phyloP scores from a whole-genome alignment of 2,797 vertebrate genomes.

The Oryzias dopingdopingensis region DNA sequence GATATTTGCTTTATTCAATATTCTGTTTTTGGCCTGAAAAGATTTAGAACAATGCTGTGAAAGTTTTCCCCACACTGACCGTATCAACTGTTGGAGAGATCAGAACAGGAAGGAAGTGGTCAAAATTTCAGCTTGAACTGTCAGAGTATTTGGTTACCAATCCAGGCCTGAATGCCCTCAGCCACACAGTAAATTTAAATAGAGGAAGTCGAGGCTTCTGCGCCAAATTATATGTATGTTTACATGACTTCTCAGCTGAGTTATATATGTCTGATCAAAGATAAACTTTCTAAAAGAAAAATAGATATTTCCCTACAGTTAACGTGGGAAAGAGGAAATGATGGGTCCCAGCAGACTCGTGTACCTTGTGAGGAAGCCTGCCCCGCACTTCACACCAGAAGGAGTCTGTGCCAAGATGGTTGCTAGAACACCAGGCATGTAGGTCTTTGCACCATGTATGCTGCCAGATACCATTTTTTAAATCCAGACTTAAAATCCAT shows the following conservation, averaged over 20 bases:
- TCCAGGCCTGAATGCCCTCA: slow-evolving; percentile 64
- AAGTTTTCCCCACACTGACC: slow-evolving; percentile 43
- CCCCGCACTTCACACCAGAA: slow-evolving; percentile 46
- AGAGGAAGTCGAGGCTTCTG: slow-evolving; percentile 84
- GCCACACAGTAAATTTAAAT: slow-evolving; percentile 75
- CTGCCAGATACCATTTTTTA: slow-evolving; percentile 67
- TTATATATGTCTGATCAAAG: slow-evolving; percentile 86
- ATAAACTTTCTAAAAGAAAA: slow-evolving; percentile 80
- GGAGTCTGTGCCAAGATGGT: slow-evolving; percentile 73
- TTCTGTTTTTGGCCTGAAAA: slow-evolving; percentile 63
- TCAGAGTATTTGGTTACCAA: slow-evolving; percentile 70
- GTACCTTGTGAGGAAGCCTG: slow-evolving; percentile 81
- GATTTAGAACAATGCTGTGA: slow-evolving; percentile 63
- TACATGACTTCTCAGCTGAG: slow-evolving; percentile 73
- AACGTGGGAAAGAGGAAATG: slow-evolving; percentile 83
- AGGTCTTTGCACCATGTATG: slow-evolving; percentile 52
- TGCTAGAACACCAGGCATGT: slow-evolving; percentile 60
- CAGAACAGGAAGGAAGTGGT: slow-evolving; percentile 27
- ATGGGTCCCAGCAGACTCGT: slow-evolving; percentile 79
- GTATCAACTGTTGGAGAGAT: slow-evolving; percentile 51
- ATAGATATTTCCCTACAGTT: slow-evolving; percentile 77
- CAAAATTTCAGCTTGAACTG: slow-evolving; percentile 32
- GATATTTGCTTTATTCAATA: slow-evolving; percentile 69
- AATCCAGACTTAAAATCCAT: slow-evolving; percentile 73
- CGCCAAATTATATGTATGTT: slow-evolving; percentile 82